phyloP scores from a whole-genome alignment of 1,140 invertebrate species.

The Leptoteleia sp. region DNA sequence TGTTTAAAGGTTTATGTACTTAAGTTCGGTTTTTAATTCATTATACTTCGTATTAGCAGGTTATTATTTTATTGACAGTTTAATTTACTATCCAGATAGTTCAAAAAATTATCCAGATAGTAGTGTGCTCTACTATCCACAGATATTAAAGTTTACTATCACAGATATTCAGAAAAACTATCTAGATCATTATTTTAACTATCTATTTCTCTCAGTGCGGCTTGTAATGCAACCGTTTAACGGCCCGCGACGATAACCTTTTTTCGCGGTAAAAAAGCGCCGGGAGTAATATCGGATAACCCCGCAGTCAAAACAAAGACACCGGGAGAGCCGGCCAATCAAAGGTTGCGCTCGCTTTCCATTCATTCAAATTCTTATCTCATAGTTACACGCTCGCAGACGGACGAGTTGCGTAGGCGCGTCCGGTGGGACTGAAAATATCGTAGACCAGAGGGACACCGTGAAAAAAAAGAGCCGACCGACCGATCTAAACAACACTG shows the following conservation, averaged over 20 bases:
- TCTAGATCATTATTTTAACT: too few species aligned
- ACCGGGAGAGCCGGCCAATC: constrained; percentile 35
- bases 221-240: constrained; percentile 29
- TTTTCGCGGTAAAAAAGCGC: too few species aligned
- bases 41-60: too few species aligned
- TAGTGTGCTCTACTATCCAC: too few species aligned
- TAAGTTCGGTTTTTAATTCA: too few species aligned
- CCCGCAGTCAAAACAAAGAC: constrained; percentile 52
- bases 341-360: constrained; percentile 52
- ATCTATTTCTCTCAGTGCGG: too few species aligned
- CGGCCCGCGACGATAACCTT: constrained; percentile 28
- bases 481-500: constrained; percentile 11
- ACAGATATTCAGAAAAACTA: too few species aligned
- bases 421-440: constrained; percentile 33
- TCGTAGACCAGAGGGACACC: background rate
- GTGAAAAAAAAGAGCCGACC: constrained; percentile 4
- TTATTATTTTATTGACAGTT: too few species aligned
- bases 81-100: too few species aligned
- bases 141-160: too few species aligned
- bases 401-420: constrained; percentile 36
- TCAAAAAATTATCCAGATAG: too few species aligned
- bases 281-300: constrained; percentile 56
- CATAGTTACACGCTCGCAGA: constrained; percentile 33
- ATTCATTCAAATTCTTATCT: constrained; percentile 62
- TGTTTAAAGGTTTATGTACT: too few species aligned